Evolutionary conservation across 1,140 invertebrate species (phyloP).

Genomic region (Scaptomyza hsui): DNA sequence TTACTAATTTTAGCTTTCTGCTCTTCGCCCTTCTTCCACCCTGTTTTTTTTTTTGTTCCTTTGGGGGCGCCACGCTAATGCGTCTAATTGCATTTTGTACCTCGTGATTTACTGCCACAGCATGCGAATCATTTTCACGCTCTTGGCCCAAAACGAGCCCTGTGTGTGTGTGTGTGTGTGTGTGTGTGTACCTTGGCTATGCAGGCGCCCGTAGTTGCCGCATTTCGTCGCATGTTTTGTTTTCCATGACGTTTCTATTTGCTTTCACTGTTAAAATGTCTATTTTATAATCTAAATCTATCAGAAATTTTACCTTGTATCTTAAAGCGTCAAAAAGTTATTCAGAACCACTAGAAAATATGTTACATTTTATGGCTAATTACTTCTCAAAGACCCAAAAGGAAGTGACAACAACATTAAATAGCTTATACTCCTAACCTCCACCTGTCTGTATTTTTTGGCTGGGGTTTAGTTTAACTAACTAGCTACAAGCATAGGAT

Average conservation of each 20-base stretch:
- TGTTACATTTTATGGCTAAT: no score
- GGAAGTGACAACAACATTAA: no score
- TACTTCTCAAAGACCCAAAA: no score
- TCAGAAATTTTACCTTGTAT: no score
- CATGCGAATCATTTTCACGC: slow-evolving; percentile 48
- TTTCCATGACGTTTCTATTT: slow-evolving; percentile 19
- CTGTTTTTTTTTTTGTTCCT: slow-evolving; percentile 1
- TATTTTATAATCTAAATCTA: no score
- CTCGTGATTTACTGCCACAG: slow-evolving; percentile 46
- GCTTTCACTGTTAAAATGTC: slow-evolving; percentile 2
- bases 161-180: slow-evolving; percentile 8
- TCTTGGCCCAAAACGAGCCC: slow-evolving; percentile 12
- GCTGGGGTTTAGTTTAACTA: no score
- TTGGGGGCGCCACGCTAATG: slow-evolving; percentile 55
- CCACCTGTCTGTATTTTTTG: no score
- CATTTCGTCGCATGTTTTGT: slow-evolving; percentile 22
- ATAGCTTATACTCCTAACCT: no score
- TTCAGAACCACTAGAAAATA: no score
- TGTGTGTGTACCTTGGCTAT: slow-evolving; percentile 13
- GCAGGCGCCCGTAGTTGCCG: slow-evolving; percentile 41
- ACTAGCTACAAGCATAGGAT: background rate
- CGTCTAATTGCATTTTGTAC: slow-evolving; percentile 74
- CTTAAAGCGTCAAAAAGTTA: no score
- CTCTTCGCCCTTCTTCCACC: background rate
- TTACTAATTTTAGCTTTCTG: background rate